Conservation (phyloP, 2,888 invertebrate genomes). For the Hoplodrina blanda region DNA sequence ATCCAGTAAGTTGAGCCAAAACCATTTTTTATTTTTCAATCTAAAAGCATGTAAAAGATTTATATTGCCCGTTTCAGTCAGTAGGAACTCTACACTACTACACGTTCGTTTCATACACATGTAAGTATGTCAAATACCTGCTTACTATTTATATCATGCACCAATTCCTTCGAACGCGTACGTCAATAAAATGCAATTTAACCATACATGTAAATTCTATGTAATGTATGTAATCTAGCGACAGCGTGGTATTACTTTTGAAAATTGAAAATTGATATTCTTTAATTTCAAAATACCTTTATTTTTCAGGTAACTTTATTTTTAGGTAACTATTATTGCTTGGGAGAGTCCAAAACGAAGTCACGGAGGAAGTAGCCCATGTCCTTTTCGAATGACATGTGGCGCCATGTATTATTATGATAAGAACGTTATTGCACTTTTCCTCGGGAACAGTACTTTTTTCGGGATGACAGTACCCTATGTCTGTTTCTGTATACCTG, state of each 20-base stretch:
- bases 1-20: too few species aligned
- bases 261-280: constrained; percentile 12
- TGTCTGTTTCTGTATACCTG: too few species aligned
- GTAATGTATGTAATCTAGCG: constrained; percentile 14
- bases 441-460: too few species aligned
- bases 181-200: constrained; percentile 50
- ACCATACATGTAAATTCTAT: constrained; percentile 16
- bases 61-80: background rate
- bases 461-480: too few species aligned
- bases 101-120: background rate
- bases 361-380: too few species aligned
- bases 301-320: background rate
- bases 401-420: too few species aligned
- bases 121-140: constrained; percentile 17
- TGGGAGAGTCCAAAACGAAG: background rate
- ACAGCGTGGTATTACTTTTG: constrained; percentile 22
- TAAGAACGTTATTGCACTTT: too few species aligned
- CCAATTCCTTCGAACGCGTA: constrained; percentile 21
- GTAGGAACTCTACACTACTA: background rate
- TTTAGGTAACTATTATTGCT: too few species aligned
- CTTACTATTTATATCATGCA: constrained; percentile 34
- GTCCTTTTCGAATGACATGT: too few species aligned
- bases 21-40: too few species aligned
- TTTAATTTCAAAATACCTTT: background rate
- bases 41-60: too few species aligned